These are phyloP conservation scores for Eulemur mongoz DNA, from an alignment of 2,797 vertebrate genomes.

Conservation along the genomic window DNA sequence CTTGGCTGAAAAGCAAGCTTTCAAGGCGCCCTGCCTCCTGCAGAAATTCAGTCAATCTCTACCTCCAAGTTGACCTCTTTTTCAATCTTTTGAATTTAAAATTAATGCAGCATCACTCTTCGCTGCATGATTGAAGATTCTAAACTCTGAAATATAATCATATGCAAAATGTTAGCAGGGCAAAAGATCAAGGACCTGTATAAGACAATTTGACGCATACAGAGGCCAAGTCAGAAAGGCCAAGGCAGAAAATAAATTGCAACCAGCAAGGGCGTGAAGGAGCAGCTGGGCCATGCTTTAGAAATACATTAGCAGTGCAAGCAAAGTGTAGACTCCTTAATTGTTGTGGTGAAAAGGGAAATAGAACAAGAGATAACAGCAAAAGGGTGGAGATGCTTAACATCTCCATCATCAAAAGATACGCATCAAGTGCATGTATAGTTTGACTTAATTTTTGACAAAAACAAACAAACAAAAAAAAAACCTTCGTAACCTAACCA, in stretches of 20 bases:
- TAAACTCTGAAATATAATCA: conserved; percentile 67
- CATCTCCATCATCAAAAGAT: not conserved
- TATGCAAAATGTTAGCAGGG: conserved; percentile 72
- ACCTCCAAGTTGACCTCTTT: conserved; percentile 47
- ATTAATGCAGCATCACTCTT: conserved; percentile 58
- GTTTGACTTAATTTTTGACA: conserved; percentile 1
- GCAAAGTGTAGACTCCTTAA: not conserved
- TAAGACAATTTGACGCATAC: conserved; percentile 64
- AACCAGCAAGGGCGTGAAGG: conserved; percentile 47
- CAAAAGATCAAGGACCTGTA: conserved; percentile 72
- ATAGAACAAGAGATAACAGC: not conserved
- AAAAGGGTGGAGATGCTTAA: not conserved
- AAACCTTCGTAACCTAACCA: not conserved
- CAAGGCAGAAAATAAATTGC: conserved; percentile 68
- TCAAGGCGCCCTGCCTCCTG: not conserved
- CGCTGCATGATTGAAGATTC: conserved; percentile 57
- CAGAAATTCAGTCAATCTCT: conserved; percentile 44
- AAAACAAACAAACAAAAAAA: not conserved
- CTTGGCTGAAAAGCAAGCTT: conserved; percentile 1
- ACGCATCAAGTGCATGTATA: not conserved
- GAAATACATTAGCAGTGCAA: conserved; percentile 45
- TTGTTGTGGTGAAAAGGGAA: not conserved
- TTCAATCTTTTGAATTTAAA: conserved; percentile 70
- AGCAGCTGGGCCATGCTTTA: conserved; percentile 8
- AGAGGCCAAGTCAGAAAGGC: conserved; percentile 71